Evolutionary conservation across 2,888 invertebrate genomes (phyloP), one percentile per base, ranked within the genome.

Genomic region (Polydrusus pterygomalis): DNA sequence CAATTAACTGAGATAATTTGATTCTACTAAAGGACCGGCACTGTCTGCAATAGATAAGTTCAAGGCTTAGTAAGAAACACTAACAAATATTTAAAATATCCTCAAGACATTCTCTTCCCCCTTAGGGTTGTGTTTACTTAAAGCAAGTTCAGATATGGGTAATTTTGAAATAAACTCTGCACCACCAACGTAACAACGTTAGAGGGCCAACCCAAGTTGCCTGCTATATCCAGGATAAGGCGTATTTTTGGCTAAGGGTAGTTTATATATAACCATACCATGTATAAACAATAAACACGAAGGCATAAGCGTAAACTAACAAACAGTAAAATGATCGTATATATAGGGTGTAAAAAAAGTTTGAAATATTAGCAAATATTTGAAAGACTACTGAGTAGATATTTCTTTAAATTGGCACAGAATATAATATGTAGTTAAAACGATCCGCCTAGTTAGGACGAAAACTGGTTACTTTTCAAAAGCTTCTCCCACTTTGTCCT

Each of bases 11-110:
- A 43, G 1, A n/a, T 43, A 6, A 13, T 43, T 47, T 47, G 1
- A 47, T 17, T 8, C 17, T 47, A 17, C 17, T 3, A 47, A 8
- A 3, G 17, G 17, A 17, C 54, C n/a, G 54, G 13, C 25, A 30
- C 54, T n/a, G n/a, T 11, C 11, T 54, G 9, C 13, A 13, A 30
- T 11, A 17, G 30, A 60, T 18, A 15, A 60, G 38, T 38, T 38
- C 5, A 60, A 60, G 17, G 15, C 18, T 40, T 60, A 63, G 25
- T 63, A 45, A 64, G 64, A 47, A 64, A 64, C 64, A 45, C 64
- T 30, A 49, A 64, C 64, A 64, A 47, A 64, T 64, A 64, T 64
- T 64, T 47, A 15, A 7, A 34, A 64, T 30, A 64, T 15, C 64
- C 43, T 45, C 30, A 15, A 62, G 45, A 64, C 30, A 15, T 54